These are phyloP conservation scores for Urocitellus parryii DNA, from an alignment of 2,113 vertebrate genomes.

Conservation along the genomic window DNA sequence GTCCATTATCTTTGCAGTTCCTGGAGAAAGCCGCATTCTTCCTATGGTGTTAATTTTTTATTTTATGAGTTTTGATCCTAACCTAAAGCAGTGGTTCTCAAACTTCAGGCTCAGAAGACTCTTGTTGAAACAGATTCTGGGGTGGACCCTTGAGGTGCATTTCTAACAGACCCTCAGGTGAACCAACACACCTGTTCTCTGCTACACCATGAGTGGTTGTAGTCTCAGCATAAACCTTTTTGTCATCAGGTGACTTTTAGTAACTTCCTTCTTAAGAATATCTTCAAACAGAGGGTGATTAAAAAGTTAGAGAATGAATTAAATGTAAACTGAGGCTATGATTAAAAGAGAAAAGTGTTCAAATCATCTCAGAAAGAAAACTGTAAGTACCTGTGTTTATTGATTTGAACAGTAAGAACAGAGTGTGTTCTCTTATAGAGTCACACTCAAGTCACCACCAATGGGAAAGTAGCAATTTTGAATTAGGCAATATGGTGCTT, in stretches of 20 bases:
- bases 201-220: accelerated
- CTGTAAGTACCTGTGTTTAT: not conserved
- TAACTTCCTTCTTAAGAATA: constrained; percentile 7
- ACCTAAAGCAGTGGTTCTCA: not conserved
- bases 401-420: not conserved
- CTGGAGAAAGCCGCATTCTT: not conserved
- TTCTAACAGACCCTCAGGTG: not conserved
- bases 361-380: constrained; percentile 1
- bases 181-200: accelerated
- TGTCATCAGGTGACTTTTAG: not conserved
- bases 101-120: not conserved
- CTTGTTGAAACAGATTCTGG: not conserved
- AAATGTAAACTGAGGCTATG: not conserved
- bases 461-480: not conserved
- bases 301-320: not conserved
- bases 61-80: not conserved
- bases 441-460: not conserved
- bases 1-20: accelerated
- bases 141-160: not conserved
- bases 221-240: not conserved
- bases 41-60: not conserved
- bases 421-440: not conserved
- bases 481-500: not conserved
- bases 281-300: not conserved
- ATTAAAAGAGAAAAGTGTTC: not conserved